These are phyloP conservation scores for Chroicocephalus ridibundus DNA, from an alignment of 2,113 vertebrate genomes.

Conservation along the genomic window DNA sequence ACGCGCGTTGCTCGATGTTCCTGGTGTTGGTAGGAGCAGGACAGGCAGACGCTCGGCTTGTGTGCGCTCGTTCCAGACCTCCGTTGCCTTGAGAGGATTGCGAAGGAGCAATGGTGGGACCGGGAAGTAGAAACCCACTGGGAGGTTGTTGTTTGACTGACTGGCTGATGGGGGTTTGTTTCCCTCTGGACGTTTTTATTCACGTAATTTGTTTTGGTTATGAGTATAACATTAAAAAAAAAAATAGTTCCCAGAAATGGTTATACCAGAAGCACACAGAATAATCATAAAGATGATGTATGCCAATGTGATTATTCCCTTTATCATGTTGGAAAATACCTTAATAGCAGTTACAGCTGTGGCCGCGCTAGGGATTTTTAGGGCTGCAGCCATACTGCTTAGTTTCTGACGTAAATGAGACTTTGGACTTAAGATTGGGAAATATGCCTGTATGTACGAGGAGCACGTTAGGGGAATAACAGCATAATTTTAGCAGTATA, in stretches of 20 bases:
- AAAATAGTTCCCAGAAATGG: not conserved
- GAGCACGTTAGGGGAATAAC: not conserved
- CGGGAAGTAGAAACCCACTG: not conserved
- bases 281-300: conserved; percentile 1
- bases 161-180: not conserved
- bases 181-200: not conserved
- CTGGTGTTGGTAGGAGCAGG: not conserved
- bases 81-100: not conserved
- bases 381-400: not conserved
- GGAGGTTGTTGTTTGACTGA: not conserved
- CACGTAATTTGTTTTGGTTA: not conserved
- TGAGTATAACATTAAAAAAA: not conserved
- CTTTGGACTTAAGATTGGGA: not conserved
- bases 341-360: not conserved
- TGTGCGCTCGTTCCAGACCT: not conserved
- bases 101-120: not conserved
- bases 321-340: conserved; percentile 13
- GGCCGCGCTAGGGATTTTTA: not conserved
- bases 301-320: not conserved
- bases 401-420: not conserved
- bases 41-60: accelerated
- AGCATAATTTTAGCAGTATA: not conserved
- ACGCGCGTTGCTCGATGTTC: not conserved
- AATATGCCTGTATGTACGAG: not conserved
- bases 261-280: not conserved